These are phyloP conservation scores for Danio aesculapii DNA, from an alignment of 2,797 vertebrate genomes.

Conservation along the genomic window DNA sequence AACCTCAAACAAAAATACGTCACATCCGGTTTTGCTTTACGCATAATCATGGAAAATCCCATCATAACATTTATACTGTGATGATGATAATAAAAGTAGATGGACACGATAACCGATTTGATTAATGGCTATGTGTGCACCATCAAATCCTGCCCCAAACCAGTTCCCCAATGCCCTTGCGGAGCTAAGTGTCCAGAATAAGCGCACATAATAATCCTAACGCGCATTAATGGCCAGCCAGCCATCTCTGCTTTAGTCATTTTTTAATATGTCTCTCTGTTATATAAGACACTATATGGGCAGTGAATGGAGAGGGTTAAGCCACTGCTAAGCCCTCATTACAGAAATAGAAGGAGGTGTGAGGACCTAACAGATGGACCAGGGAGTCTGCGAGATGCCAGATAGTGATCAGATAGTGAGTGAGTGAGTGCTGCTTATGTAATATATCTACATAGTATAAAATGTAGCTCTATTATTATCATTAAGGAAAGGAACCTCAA, in stretches of 20 bases:
- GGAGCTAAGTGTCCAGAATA: constrained; percentile 20
- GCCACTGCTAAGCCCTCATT: constrained; percentile 52
- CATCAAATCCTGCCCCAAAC: constrained; percentile 13
- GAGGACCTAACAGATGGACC: constrained; percentile 51
- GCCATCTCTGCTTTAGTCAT: constrained; percentile 53
- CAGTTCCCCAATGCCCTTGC: background rate
- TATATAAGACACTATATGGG: constrained; percentile 51
- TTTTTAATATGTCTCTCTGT: constrained; percentile 56
- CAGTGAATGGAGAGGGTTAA: constrained; percentile 52
- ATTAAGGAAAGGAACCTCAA: background rate
- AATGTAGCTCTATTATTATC: background rate
- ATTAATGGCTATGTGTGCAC: constrained; percentile 20
- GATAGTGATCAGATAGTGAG: background rate
- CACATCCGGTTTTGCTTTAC: background rate
- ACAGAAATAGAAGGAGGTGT: constrained; percentile 46
- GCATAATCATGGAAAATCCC: background rate
- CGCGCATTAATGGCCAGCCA: constrained; percentile 56
- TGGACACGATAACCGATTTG: constrained; percentile 21
- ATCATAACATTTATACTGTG: background rate
- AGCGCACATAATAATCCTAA: constrained; percentile 50
- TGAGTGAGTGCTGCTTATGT: constrained; percentile 18
- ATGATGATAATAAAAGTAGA: background rate
- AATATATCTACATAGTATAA: constrained; percentile 5
- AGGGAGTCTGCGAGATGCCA: constrained; percentile 35
- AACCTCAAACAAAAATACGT: background rate